Conservation (phyloP, 2,113 vertebrate species). For the Gymnocephalus cernua region DNA sequence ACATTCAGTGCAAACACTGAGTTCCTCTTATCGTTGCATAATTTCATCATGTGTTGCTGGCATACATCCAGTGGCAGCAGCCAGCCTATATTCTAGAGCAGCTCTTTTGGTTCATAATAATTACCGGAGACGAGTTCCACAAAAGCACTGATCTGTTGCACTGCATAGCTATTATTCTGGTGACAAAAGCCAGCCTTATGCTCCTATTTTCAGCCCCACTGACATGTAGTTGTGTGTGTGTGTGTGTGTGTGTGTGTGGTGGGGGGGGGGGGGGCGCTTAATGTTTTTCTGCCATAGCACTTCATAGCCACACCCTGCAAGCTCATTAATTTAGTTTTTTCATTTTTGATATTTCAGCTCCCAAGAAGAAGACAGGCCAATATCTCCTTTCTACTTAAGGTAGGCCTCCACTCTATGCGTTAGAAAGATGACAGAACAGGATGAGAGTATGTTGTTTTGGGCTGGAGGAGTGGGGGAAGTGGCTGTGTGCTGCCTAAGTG, state of each 20-base stretch:
- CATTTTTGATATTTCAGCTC: conserved; percentile 82
- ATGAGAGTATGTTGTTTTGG: conserved; percentile 56
- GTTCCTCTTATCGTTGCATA: conserved; percentile 72
- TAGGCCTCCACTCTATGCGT: conserved; percentile 71
- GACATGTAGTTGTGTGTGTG: conserved; percentile 12
- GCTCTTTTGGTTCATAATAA: conserved; percentile 68
- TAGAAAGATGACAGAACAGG: background rate
- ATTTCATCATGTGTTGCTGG: conserved; percentile 66
- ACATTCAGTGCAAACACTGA: conserved; percentile 30
- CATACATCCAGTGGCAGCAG: conserved; percentile 43
- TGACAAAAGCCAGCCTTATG: conserved; percentile 76
- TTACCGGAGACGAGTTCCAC: conserved; percentile 75
- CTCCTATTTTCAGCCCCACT: conserved; percentile 55
- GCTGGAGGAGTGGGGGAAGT: conserved; percentile 49
- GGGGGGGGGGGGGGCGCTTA: background rate
- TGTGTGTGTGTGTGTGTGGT: too few species aligned
- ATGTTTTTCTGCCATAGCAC: conserved; percentile 44
- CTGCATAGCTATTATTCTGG: conserved; percentile 74
- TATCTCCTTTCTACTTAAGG: conserved; percentile 95
- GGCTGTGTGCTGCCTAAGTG: conserved; percentile 42
- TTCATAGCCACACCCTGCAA: conserved; percentile 23
- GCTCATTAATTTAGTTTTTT: conserved; percentile 49
- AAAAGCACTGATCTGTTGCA: conserved; percentile 68
- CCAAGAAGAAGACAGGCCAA: conserved; percentile 90
- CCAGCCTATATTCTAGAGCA: conserved; percentile 47